Base-by-base conservation (phyloP, 2,888 invertebrate genomes). In the Catocala sponsa region DNA sequence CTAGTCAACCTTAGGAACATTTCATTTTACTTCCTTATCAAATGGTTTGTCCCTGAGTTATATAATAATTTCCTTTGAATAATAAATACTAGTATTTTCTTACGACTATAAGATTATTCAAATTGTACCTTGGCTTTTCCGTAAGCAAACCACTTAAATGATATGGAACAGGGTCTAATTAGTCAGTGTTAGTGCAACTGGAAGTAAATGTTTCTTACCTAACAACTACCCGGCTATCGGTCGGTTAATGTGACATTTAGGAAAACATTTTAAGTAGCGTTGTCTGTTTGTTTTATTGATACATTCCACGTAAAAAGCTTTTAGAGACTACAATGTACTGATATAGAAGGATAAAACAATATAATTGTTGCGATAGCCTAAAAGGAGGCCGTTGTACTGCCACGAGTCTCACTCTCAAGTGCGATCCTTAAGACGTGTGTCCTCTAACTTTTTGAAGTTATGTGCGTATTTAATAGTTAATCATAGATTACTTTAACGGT, bases 41-140 rank as follows among this genome's bases (percentile, higher is more conserved):
- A 32, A 41, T 52, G 32, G 6, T 63, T 63, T 63, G 50, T 38
- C 54, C 12, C 11, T 46, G 25, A 6, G 43, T 53, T 54, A 57
- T 11, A 32, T 15, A 44, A 57, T 42, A 33, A 44, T 50, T 52
- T 32, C 50, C 42, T 63, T 57, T 47, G 35, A 33, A 53, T 62
- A 58, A n/a, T 63, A 38, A 35, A 38, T 25, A 59, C 51, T 32
- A 10, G 10, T 6, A 57, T 53, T 58, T 63, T 57, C 57, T 57
- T 15, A 13, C 7, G 4, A 7, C 7, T n/a, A 52, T 43, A 33
- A 52, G 42, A 53, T 49, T 48, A 55, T 43, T 55, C 38, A 63
- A 57, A 47, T 47, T 63, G n/a, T 33, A 51, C 47, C 43, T 12
- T 49, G 44, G 32, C 12, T 32, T 61, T 63, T 46, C 54, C 54